phyloP scores from a whole-genome alignment of 2,797 vertebrate genomes.

The Chrysocyon brachyurus region DNA sequence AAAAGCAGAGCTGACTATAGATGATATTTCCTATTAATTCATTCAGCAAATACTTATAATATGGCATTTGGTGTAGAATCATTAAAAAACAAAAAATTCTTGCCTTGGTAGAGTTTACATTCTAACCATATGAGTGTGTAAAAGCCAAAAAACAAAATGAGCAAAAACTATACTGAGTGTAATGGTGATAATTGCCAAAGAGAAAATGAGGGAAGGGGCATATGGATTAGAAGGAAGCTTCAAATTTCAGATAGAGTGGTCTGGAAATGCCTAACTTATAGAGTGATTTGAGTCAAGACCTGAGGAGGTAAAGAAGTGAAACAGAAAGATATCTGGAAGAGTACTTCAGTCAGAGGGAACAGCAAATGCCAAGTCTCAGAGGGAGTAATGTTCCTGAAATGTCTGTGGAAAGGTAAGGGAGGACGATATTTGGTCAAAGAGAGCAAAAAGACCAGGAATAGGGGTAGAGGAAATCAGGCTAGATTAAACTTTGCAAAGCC shows the following conservation, averaged over 20 bases:
- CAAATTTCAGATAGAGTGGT: not conserved
- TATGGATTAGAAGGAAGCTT: not conserved
- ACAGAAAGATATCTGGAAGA: not conserved
- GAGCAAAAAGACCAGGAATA: not conserved
- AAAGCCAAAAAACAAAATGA: not conserved
- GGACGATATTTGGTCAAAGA: not conserved
- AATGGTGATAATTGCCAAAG: not conserved
- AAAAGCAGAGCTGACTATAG: not conserved
- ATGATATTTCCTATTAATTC: constrained; percentile 39
- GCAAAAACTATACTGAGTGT: not conserved
- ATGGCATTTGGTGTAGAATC: not conserved
- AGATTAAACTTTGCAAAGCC: not conserved
- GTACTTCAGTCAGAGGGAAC: not conserved
- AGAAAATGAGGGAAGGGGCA: not conserved
- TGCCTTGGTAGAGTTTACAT: not conserved
- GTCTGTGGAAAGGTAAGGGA: not conserved
- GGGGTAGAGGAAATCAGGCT: not conserved
- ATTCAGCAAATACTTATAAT: constrained; percentile 18
- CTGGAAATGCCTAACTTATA: not conserved
- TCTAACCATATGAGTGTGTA: not conserved
- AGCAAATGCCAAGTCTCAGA: not conserved
- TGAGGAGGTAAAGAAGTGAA: not conserved
- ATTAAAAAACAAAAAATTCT: not conserved
- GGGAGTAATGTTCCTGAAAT: not conserved
- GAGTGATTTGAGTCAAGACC: not conserved